Evolutionary conservation across 2,113 vertebrate species (phyloP), one percentile per base, ranked within the genome.

Genomic region (Varanus salvator): DNA sequence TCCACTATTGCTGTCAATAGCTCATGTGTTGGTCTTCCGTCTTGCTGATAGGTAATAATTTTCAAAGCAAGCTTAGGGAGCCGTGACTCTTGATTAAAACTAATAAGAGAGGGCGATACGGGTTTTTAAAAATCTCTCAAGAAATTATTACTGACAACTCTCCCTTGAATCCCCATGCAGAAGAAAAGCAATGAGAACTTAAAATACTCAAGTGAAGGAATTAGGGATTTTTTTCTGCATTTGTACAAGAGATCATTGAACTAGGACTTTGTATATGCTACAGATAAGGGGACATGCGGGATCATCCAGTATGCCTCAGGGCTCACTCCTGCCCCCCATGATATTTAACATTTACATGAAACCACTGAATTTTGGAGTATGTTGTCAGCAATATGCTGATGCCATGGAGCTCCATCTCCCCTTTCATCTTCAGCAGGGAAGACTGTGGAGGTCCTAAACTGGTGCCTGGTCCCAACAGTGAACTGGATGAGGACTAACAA

Each of bases 1-100:
- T 90, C 90, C 93, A 92, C 77, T 25, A 23, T 90, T 34, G 89
- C 92, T 97, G 97, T 96, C 97, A 97, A 95, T 96, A 97, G 91
- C 93, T 92, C 93, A 0, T 1, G 1, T 91, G 93, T 93, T 96
- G 95, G 95, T 95, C 94, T 95, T 97, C 90, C 93, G 80, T 97
- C 96, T 97, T 96, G 92, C 95, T 96, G 97, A 97, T 96, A 96
- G 97, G 95, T 95, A 97, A 97, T 97, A 97, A 97, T 97, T 98
- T 96, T 84, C 96, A 52, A 44, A 93, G 94, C 54, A 90, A 96
- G 97, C 96, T 95, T 80, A 92, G 96, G 96, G 96, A 97, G 91
- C 93, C 68, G 88, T 54, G 93, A 92, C 93, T 97, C 96, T 96
- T 97, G 95, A 97, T 97, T 97, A 97, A 96, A 97, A 95, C 94